Base-by-base conservation (phyloP, 2,888 invertebrate genomes). In the Cheilosia grossa region DNA sequence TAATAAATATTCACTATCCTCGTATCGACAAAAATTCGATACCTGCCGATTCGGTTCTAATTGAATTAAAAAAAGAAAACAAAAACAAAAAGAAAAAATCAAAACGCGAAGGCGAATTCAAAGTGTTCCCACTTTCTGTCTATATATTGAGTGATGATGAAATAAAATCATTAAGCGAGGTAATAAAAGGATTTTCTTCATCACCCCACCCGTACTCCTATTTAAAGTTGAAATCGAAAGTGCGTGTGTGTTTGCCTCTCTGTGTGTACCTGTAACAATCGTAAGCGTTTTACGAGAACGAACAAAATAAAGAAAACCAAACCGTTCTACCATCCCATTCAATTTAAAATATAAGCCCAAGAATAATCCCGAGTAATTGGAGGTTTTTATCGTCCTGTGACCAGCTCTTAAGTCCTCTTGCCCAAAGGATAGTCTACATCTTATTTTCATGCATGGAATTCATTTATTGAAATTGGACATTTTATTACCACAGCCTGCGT, bases 281-380 rank as follows among this genome's bases (percentile, higher is more conserved):
- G 74, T 66, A 66, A 64, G 61, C 47, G 70, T 73, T 63, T 19
- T 19, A 67, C 10, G 44, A 42, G 17, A 64, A 37, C 24, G 42
- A 58, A 51, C 59, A 30, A 54, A 72, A 42, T 3, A 24, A 42
- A 42, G 10, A 33, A 47, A n/a, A 37, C 7, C 44, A 33, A 37
- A 17, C 33, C 10, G 3, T 10, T 7, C 7, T 30, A 33, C 9
- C 33, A 7, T 40, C 1, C 30, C 40, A 15, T 44, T 63, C 40
- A 33, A 27, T 17, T 51, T 7, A 13, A 49, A 42, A 33, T 64
- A 17, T 33, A 37, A 37, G 30, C 54, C 21, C 47, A 42, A 51
- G 49, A 70, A 77, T 78, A 78, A 77, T 82, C 70, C 33, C 19
- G 51, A 70, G 78, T 82, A 82, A 78, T 82, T 78, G 78, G 78